Evolutionary conservation across 2,797 vertebrate species (phyloP).

Genomic region (Allochrocebus solatus): DNA sequence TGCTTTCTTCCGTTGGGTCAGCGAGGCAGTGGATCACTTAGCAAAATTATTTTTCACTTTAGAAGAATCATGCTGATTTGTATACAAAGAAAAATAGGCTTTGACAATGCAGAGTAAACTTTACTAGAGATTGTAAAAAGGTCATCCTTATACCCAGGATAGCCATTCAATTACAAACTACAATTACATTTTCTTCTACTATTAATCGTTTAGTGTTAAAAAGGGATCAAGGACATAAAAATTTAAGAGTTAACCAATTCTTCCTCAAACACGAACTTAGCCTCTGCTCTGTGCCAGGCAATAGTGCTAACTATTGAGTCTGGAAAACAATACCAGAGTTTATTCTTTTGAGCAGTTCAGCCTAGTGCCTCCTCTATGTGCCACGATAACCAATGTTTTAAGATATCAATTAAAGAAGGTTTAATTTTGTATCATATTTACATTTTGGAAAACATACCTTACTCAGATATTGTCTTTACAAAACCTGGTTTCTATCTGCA

Average conservation of each 20-base stretch:
- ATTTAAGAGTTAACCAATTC: not conserved
- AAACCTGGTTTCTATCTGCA: not conserved
- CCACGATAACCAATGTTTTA: not conserved
- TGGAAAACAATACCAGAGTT: not conserved
- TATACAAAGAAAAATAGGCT: not conserved
- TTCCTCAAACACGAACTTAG: not conserved
- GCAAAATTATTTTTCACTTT: not conserved
- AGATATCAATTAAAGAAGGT: not conserved
- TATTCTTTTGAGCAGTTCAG: not conserved
- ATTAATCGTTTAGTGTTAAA: not conserved
- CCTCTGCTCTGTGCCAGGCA: not conserved
- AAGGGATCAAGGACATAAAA: not conserved
- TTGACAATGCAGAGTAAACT: not conserved
- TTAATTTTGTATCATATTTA: not conserved
- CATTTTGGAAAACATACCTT: not conserved
- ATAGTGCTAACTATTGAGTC: accelerated
- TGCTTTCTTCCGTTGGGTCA: not conserved
- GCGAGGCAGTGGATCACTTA: not conserved
- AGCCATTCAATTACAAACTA: not conserved
- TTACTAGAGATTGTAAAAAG: not conserved
- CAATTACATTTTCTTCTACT: not conserved
- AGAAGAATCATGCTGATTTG: not conserved
- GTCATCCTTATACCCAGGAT: not conserved
- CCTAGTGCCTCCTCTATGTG: not conserved
- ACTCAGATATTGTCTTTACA: not conserved